These are phyloP conservation scores for Dendrophyllia cribrosa DNA, from an alignment of 64 coral and sea anemone genomes.

Conservation along the genomic window DNA sequence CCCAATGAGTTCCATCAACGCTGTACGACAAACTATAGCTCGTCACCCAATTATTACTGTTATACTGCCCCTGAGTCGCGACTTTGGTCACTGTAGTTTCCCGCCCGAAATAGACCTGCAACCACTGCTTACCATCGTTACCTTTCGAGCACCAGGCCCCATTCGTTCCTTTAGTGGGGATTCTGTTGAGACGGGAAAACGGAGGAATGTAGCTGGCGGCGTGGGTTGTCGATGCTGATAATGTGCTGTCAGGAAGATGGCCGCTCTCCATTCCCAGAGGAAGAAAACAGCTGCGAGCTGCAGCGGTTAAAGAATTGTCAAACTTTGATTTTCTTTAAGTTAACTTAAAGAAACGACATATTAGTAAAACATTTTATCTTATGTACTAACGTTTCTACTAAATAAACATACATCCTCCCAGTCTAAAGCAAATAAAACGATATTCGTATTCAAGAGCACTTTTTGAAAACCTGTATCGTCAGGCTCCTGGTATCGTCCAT, in stretches of 20 bases:
- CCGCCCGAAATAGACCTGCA: constrained; percentile 14
- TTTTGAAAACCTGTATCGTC: too few relatives aligned
- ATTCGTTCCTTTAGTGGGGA: background rate
- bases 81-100: constrained; percentile 28
- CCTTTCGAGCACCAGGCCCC: constrained; percentile 10
- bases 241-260: background rate
- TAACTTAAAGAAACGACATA: background rate
- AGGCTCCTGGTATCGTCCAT: too few relatives aligned
- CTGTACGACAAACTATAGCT: constrained; percentile 56
- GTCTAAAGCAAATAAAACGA: too few relatives aligned
- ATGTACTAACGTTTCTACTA: too few relatives aligned
- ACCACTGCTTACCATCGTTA: constrained; percentile 24
- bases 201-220: background rate
- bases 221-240: constrained; percentile 3
- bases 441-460: too few relatives aligned
- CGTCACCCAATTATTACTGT: background rate
- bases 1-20: constrained; percentile 28
- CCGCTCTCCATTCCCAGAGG: constrained; percentile 39
- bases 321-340: too few relatives aligned
- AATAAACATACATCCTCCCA: too few relatives aligned
- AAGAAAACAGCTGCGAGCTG: constrained; percentile 34
- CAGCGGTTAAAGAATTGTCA: too few relatives aligned
- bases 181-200: constrained; percentile 20
- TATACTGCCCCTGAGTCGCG: constrained; percentile 52
- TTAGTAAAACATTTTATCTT: too few relatives aligned